phyloP scores from a whole-genome alignment of 2,113 vertebrate species.

The Regulus satrapa region DNA sequence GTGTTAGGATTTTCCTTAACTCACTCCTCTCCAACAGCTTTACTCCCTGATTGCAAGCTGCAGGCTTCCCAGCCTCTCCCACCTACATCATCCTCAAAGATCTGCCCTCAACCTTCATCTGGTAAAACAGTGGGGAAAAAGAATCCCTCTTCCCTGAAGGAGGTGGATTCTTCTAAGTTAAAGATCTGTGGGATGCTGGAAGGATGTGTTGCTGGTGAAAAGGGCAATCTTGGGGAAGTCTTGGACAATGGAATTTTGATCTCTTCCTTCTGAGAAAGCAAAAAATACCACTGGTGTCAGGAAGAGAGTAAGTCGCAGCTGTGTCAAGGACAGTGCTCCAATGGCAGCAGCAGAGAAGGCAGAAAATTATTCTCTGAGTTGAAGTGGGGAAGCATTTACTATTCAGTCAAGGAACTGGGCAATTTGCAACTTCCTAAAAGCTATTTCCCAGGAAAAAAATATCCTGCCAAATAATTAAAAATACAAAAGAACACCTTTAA shows the following conservation, averaged over 20 bases:
- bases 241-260: background rate
- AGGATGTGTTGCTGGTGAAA: background rate
- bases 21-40: background rate
- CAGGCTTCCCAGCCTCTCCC: background rate
- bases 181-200: background rate
- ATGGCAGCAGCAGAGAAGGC: background rate
- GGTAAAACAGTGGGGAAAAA: background rate
- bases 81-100: background rate
- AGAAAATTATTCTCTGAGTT: background rate
- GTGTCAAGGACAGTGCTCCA: background rate
- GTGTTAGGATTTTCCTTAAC: background rate
- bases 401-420: background rate
- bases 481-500: background rate
- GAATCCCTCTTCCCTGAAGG: background rate
- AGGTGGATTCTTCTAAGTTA: background rate
- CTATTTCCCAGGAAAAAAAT: background rate
- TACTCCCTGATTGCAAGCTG: background rate
- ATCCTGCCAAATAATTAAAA: rapidly evolving
- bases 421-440: background rate
- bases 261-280: background rate
- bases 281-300: background rate
- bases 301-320: background rate
- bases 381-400: background rate
- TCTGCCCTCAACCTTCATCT: background rate
- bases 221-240: background rate